Conservation (phyloP, 1,140 invertebrate genomes). For the Ceratina japonica region DNA sequence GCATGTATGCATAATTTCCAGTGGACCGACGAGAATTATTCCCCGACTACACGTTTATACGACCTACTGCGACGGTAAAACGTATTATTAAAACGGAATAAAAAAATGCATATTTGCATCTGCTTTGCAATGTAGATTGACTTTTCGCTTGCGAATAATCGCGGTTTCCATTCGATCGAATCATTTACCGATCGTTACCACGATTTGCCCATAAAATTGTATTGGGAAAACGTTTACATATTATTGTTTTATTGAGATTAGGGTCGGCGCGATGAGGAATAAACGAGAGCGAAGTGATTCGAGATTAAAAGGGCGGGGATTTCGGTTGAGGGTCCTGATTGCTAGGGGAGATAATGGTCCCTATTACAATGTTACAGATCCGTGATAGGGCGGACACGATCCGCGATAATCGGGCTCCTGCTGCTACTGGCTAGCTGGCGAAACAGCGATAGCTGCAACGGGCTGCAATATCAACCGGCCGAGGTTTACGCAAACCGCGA, state of each 20-base stretch:
- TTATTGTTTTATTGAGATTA: too few species aligned
- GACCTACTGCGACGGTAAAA: background rate
- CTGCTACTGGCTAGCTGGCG: slow-evolving; percentile 43
- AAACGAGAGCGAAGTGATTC: background rate
- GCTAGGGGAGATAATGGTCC: slow-evolving; percentile 30
- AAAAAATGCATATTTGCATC: too few species aligned
- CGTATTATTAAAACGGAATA: too few species aligned
- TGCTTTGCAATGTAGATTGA: too few species aligned
- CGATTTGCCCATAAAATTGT: too few species aligned
- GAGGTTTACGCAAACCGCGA: slow-evolving; percentile 76
- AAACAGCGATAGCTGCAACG: slow-evolving; percentile 44
- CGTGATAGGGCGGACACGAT: slow-evolving; percentile 55
- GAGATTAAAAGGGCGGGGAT: background rate
- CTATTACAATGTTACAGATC: slow-evolving; percentile 57
- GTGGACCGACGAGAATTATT: background rate
- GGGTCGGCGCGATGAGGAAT: too few species aligned
- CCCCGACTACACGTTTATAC: background rate
- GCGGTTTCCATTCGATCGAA: too few species aligned
- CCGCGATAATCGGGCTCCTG: slow-evolving; percentile 55
- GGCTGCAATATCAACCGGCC: slow-evolving; percentile 72
- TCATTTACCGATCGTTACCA: background rate
- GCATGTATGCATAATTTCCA: background rate
- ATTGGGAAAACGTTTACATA: too few species aligned
- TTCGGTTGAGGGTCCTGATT: background rate
- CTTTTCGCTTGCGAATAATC: too few species aligned